Percentiles rank a stretch among this genome's conserved stretches.
Conservation (phyloP, 1,140 invertebrate genomes). For the Araneus ventricosus region DNA sequence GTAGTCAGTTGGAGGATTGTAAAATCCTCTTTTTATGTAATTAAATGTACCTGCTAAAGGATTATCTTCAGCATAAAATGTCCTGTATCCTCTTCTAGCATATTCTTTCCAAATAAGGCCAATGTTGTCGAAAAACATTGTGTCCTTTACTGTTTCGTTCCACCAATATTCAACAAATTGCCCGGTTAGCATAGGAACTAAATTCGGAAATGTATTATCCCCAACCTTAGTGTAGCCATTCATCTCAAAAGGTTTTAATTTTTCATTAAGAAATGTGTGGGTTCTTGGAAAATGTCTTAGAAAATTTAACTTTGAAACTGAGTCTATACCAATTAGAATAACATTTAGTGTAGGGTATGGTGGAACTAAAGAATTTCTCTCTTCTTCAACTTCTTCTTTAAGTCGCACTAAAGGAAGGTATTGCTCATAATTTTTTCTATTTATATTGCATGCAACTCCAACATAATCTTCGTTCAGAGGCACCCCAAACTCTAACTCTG, state of each 20-base stretch:
- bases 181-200: constrained; percentile 80
- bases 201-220: constrained; percentile 81
- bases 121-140: constrained; percentile 57
- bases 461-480: not conserved
- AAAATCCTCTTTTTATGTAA: constrained; percentile 89
- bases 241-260: constrained; percentile 78
- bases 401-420: constrained; percentile 45
- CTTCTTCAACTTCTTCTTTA: not conserved
- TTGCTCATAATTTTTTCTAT: not conserved
- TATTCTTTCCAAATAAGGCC: constrained; percentile 68
- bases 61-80: constrained; percentile 89
- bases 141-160: constrained; percentile 48
- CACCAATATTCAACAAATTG: constrained; percentile 61
- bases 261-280: constrained; percentile 79
- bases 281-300: constrained; percentile 82
- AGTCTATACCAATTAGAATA: constrained; percentile 83
- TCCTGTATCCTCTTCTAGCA: constrained; percentile 81
- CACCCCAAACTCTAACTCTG: not conserved
- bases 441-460: not conserved
- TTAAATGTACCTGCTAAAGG: constrained; percentile 89
- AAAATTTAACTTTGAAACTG: constrained; percentile 84
- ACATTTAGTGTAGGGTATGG: constrained; percentile 77
- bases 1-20: constrained; percentile 89
- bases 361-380: not conserved
- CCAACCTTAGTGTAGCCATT: constrained; percentile 80